A percentile compares a stretch with the other conserved stretches of the same genome.
phyloP scores from a whole-genome alignment of 1,140 invertebrate species.

The Ganaspis sp. region DNA sequence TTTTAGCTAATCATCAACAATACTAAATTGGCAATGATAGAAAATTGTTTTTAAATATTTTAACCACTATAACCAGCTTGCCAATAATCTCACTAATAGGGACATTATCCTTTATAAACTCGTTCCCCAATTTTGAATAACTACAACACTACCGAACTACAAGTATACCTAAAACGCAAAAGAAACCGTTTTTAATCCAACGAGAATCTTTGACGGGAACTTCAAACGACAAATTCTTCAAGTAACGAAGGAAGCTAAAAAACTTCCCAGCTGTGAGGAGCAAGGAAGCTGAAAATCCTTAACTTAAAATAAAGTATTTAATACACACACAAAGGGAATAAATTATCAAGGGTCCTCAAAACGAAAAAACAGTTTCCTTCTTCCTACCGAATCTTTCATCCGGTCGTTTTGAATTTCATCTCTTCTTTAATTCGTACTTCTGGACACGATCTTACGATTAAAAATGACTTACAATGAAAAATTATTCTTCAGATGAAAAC shows the following conservation, averaged over 20 bases:
- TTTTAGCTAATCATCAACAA: too few species aligned
- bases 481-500: too few species aligned
- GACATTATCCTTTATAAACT: too few species aligned
- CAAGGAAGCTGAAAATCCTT: conserved; percentile 14
- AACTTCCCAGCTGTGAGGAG: conserved; percentile 2
- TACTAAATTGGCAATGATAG: too few species aligned
- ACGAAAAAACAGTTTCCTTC: conserved; percentile 4
- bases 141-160: too few species aligned
- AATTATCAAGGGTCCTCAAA: neutral
- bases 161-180: too few species aligned
- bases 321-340: conserved; percentile 3
- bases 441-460: neutral
- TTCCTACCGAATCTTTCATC: conserved; percentile 10
- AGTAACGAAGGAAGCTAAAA: neutral
- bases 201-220: neutral
- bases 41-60: too few species aligned
- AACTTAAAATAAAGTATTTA: conserved; percentile 27
- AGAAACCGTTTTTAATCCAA: neutral
- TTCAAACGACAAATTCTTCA: neutral
- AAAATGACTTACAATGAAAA: neutral
- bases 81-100: too few species aligned
- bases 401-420: neutral
- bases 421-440: neutral
- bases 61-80: too few species aligned
- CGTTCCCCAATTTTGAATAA: too few species aligned